phyloP scores from a whole-genome alignment of 2,888 invertebrate species.

The Thecocarcelia acutangulata region DNA sequence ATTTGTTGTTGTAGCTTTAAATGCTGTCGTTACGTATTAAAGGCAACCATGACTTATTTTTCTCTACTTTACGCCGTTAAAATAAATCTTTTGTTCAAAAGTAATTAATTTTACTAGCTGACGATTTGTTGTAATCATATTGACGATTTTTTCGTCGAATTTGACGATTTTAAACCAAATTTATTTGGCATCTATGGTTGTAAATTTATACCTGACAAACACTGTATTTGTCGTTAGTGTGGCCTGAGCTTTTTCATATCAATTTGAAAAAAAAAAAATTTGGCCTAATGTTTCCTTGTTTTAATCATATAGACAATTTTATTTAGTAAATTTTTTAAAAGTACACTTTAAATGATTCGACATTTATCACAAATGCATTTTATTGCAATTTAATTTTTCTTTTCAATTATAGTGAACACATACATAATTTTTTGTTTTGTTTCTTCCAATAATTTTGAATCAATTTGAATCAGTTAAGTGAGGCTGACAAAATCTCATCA shows the following conservation, averaged over 20 bases:
- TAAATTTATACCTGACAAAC: neutral
- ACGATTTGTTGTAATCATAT: too few species aligned
- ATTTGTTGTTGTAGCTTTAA: too few species aligned
- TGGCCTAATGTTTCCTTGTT: neutral
- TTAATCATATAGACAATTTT: neutral
- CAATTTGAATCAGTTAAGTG: conserved; percentile 42
- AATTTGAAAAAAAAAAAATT: neutral
- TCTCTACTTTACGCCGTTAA: too few species aligned
- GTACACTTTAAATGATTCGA: neutral
- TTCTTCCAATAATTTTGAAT: conserved; percentile 46
- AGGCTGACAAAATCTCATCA: conserved; percentile 11
- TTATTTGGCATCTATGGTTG: too few species aligned
- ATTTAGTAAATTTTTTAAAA: conserved; percentile 6
- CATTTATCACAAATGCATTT: conserved; percentile 2
- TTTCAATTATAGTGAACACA: conserved; percentile 5
- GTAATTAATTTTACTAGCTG: too few species aligned
- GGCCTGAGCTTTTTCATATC: conserved; percentile 1
- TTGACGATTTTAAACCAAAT: too few species aligned
- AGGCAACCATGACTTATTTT: too few species aligned
- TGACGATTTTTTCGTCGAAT: too few species aligned
- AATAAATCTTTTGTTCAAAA: too few species aligned
- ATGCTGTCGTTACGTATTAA: too few species aligned
- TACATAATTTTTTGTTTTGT: conserved; percentile 1
- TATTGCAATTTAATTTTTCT: conserved; percentile 28
- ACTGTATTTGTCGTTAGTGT: conserved; percentile 16